Percentiles rank a stretch among this genome's conserved stretches.
phyloP scores from a whole-genome alignment of 92 coral and sea anemone genomes.

The Phymanthus crucifer region DNA sequence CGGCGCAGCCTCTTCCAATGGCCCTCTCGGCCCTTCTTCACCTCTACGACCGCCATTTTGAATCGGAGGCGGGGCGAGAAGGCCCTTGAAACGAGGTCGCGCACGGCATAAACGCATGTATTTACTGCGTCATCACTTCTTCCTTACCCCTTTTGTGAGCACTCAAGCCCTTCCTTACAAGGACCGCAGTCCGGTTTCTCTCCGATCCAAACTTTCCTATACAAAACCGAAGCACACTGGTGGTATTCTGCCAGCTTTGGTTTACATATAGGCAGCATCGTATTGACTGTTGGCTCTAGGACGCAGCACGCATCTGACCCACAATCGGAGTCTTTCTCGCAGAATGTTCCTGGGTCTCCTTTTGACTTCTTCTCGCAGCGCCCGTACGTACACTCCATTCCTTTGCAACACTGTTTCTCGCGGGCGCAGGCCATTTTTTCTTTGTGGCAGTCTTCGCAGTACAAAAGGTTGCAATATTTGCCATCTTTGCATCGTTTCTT shows the following conservation, averaged over 20 bases:
- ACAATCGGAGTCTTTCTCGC: slow-evolving; percentile 80
- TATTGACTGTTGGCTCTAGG: slow-evolving; percentile 78
- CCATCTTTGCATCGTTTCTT: slow-evolving; percentile 87
- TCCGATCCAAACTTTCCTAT: slow-evolving; percentile 80
- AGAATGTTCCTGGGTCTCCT: slow-evolving; percentile 89
- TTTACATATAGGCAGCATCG: slow-evolving; percentile 67
- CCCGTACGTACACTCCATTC: slow-evolving; percentile 73
- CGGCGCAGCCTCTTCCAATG: too few relatives aligned
- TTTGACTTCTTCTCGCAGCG: slow-evolving; percentile 77
- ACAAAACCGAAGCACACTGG: slow-evolving; percentile 77
- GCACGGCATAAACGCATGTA: too few relatives aligned
- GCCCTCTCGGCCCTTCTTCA: too few relatives aligned
- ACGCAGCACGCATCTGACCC: slow-evolving; percentile 72
- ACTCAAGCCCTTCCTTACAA: slow-evolving; percentile 77
- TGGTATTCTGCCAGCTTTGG: slow-evolving; percentile 76
- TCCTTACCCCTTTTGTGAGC: slow-evolving; percentile 81
- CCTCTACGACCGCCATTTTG: too few relatives aligned
- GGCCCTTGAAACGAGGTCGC: too few relatives aligned
- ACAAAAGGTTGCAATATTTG: slow-evolving; percentile 73
- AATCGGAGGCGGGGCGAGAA: too few relatives aligned
- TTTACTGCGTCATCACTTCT: background rate
- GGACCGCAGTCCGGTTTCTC: slow-evolving; percentile 89
- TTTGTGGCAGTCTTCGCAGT: slow-evolving; percentile 88
- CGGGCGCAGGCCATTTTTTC: slow-evolving; percentile 68
- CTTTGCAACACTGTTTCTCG: slow-evolving; percentile 72